phyloP scores from a whole-genome alignment of 2,888 invertebrate genomes.

The Lasioglossum calceatum region DNA sequence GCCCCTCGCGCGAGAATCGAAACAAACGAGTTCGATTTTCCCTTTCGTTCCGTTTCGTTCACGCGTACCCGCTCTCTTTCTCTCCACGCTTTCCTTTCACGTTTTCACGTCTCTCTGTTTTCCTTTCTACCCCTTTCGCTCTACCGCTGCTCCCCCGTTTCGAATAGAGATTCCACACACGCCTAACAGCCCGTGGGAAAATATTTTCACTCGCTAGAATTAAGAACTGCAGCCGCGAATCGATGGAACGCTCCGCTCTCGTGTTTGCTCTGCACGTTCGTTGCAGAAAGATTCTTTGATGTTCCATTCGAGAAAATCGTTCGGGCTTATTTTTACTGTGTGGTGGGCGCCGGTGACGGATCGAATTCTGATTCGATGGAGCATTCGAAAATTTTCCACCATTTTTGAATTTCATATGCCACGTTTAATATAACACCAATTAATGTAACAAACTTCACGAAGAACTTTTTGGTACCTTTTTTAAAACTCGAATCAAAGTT shows the following conservation, averaged over 20 bases:
- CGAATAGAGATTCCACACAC: constrained; percentile 6
- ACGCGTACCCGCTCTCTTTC: background rate
- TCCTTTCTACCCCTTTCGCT: background rate
- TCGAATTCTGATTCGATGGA: background rate
- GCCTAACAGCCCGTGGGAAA: constrained; percentile 24
- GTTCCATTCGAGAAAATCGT: background rate
- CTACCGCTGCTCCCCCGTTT: background rate
- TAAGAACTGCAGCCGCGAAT: constrained; percentile 20
- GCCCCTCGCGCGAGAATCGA: background rate
- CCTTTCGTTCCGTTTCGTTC: background rate
- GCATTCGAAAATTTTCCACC: no score
- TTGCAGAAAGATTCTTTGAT: background rate
- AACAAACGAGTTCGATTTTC: constrained; percentile 11
- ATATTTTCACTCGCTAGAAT: constrained; percentile 25
- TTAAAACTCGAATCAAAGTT: no score
- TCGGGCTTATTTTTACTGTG: background rate
- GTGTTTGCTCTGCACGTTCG: background rate
- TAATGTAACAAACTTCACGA: no score
- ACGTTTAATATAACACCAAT: no score
- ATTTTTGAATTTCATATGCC: no score
- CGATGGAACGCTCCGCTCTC: constrained; percentile 24
- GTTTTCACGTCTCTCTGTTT: background rate
- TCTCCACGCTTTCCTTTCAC: background rate
- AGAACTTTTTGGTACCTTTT: no score
- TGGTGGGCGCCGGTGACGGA: background rate